Conservation (phyloP, 2,113 vertebrate genomes). For the Pomatorhinus ruficollis region DNA sequence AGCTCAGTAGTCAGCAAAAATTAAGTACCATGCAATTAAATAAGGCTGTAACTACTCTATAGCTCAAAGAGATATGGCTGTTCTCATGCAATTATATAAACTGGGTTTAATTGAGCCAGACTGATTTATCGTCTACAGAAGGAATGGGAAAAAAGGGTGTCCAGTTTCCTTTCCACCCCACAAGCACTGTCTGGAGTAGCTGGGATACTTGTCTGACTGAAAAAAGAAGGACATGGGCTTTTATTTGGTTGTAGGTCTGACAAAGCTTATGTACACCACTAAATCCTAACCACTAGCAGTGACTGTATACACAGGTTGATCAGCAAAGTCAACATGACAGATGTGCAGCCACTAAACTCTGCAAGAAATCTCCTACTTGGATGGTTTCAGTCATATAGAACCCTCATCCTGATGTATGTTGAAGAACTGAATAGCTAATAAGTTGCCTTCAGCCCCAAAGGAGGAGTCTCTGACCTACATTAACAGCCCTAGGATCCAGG, state of each 20-base stretch:
- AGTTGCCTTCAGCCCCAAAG: background rate
- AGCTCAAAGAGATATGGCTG: background rate
- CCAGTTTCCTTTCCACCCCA: background rate
- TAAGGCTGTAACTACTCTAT: background rate
- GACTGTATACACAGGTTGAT: background rate
- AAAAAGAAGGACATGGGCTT: background rate
- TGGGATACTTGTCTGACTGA: background rate
- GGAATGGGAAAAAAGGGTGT: background rate
- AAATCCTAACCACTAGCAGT: background rate
- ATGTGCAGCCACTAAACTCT: background rate
- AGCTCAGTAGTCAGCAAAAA: background rate
- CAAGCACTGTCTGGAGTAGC: background rate
- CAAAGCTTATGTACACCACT: background rate
- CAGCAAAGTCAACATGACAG: background rate
- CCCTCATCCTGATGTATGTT: background rate
- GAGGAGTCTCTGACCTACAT: background rate
- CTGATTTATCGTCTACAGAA: background rate
- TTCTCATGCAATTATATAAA: background rate
- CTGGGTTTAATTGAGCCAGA: background rate
- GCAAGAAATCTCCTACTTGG: rapidly evolving
- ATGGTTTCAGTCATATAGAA: background rate
- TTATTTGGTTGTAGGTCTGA: background rate
- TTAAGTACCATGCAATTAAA: background rate
- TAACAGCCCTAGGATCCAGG: background rate
- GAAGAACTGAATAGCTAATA: background rate